These are phyloP conservation scores for Fabriciana adippe DNA, from an alignment of 2,888 invertebrate genomes.

Conservation along the genomic window DNA sequence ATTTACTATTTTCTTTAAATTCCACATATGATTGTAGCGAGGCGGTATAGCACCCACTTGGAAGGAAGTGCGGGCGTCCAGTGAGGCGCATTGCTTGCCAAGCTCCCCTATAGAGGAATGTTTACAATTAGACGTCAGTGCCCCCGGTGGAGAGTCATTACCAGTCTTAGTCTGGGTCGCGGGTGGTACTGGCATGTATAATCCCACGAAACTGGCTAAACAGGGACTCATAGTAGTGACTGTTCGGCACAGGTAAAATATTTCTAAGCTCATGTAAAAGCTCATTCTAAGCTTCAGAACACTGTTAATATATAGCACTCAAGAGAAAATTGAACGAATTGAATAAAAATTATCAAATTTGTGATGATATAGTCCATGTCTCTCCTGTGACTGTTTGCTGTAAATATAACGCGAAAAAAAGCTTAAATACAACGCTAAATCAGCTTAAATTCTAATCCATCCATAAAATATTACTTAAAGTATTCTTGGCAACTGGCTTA, in stretches of 20 bases:
- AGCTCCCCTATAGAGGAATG: slow-evolving; percentile 80
- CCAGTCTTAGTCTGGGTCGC: slow-evolving; percentile 70
- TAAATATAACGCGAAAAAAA: no score
- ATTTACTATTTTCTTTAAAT: neutral
- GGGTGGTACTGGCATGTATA: slow-evolving; percentile 55
- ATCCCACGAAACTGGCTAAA: slow-evolving; percentile 59
- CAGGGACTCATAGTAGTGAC: slow-evolving; percentile 62
- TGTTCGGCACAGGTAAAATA: slow-evolving; percentile 62
- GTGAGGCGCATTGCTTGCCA: slow-evolving; percentile 51
- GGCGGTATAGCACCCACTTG: slow-evolving; percentile 67
- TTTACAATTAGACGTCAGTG: slow-evolving; percentile 84
- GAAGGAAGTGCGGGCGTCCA: slow-evolving; percentile 57
- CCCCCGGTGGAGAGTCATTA: slow-evolving; percentile 64
- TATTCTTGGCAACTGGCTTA: no score
- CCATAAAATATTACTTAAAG: no score
- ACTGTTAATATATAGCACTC: no score
- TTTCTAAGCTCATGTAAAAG: no score
- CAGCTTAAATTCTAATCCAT: no score
- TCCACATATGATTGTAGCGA: slow-evolving; percentile 48
- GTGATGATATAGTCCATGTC: no score
- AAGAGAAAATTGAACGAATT: no score
- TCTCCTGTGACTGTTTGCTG: no score
- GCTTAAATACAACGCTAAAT: no score
- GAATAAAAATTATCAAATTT: no score
- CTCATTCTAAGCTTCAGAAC: no score